These are phyloP conservation scores for Brassicogethes aeneus DNA, from an alignment of 2,888 invertebrate species.

Conservation along the genomic window DNA sequence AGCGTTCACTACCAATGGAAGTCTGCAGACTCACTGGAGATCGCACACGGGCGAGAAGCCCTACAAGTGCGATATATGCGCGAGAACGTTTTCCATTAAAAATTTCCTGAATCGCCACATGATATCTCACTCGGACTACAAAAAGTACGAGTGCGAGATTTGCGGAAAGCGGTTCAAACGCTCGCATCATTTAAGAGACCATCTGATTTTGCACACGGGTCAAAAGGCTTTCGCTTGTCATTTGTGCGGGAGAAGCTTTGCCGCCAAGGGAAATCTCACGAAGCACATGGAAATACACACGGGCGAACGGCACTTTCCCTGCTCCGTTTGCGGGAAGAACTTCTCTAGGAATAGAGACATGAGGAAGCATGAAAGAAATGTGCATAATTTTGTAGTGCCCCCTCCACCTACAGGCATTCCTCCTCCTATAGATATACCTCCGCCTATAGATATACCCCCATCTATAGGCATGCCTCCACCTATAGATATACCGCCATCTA, in stretches of 20 bases:
- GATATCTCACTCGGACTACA: slow-evolving; percentile 24
- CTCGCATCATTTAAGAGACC: neutral
- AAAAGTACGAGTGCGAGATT: slow-evolving; percentile 29
- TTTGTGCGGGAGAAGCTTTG: neutral
- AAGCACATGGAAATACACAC: neutral
- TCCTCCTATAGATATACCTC: no score
- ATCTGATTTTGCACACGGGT: neutral
- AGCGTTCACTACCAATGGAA: slow-evolving; percentile 20
- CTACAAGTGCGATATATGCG: slow-evolving; percentile 23
- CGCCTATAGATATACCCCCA: no score
- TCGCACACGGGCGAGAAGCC: slow-evolving; percentile 30
- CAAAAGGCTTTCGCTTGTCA: neutral
- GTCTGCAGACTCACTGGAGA: slow-evolving; percentile 19
- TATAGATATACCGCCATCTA: no score
- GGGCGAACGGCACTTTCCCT: neutral
- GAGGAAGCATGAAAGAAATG: neutral
- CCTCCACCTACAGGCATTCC: no score
- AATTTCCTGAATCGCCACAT: slow-evolving; percentile 21
- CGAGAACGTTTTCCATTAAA: slow-evolving; percentile 21
- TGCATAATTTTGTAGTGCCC: neutral
- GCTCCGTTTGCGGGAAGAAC: neutral
- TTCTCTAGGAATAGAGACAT: neutral
- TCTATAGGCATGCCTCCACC: no score
- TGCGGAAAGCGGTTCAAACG: slow-evolving; percentile 19
- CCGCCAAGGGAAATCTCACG: neutral